phyloP scores from a whole-genome alignment of 30 jellyfish, hydroid and myxozoan genomes.

The Cassiopea xamachana region DNA sequence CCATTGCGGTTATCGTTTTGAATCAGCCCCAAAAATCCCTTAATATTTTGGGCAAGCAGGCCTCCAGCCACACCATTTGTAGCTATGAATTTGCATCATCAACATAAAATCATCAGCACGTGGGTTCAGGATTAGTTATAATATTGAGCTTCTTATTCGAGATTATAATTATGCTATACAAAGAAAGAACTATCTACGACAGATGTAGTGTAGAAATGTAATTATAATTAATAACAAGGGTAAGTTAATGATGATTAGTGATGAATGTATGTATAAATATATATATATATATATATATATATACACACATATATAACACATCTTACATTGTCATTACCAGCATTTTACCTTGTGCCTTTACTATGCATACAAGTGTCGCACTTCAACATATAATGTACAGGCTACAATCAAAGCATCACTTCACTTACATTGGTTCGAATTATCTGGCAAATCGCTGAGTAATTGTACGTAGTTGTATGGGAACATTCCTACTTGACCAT shows the following conservation, averaged over 20 bases:
- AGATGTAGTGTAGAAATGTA: background rate
- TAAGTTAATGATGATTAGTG: background rate
- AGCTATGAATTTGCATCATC: background rate
- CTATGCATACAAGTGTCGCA: background rate
- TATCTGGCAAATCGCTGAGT: constrained; percentile 89
- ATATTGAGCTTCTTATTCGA: background rate
- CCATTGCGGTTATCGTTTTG: background rate
- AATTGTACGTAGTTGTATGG: constrained; percentile 96
- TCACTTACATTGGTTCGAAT: constrained; percentile 96
- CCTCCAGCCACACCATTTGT: background rate
- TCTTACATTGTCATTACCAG: background rate
- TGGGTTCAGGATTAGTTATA: background rate
- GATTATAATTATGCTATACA: background rate
- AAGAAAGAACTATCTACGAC: background rate
- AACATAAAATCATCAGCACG: background rate
- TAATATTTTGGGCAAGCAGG: background rate
- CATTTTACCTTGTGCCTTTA: background rate
- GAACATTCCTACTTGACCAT: constrained; percentile 97
- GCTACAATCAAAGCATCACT: background rate
- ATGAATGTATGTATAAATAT: too few species aligned
- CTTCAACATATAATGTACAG: background rate
- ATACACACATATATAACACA: too few species aligned
- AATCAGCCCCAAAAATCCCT: background rate
- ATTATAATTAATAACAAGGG: background rate
- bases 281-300: too few species aligned